Percentiles rank a stretch among this genome's conserved stretches.
These are phyloP conservation scores for Hydriomena furcata DNA, from an alignment of 2,888 invertebrate genomes.

Conservation along the genomic window DNA sequence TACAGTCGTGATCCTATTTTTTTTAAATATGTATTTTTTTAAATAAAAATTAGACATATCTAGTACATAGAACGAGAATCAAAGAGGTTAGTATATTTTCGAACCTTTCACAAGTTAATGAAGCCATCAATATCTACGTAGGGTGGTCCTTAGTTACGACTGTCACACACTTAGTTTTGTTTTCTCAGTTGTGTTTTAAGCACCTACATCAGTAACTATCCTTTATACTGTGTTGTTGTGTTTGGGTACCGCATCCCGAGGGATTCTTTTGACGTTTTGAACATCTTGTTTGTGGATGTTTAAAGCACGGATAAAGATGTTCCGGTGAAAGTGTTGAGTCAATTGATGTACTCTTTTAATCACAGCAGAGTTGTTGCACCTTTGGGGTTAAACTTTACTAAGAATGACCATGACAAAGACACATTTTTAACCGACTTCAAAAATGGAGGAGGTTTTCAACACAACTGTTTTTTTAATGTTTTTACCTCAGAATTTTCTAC, in stretches of 20 bases:
- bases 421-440: too few relatives aligned
- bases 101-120: conserved; percentile 10
- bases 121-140: conserved; percentile 17
- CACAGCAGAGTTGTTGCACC: too few relatives aligned
- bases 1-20: too few relatives aligned
- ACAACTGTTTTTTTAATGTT: too few relatives aligned
- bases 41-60: too few relatives aligned
- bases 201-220: conserved; percentile 20
- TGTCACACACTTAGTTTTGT: conserved; percentile 33
- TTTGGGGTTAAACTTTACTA: too few relatives aligned
- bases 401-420: too few relatives aligned
- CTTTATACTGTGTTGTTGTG: conserved; percentile 24
- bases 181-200: conserved; percentile 34
- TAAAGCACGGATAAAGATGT: conserved; percentile 24
- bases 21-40: too few relatives aligned
- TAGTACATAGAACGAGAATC: too few relatives aligned
- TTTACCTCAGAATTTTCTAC: too few relatives aligned
- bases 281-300: conserved; percentile 28
- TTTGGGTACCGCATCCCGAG: conserved; percentile 31
- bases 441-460: too few relatives aligned
- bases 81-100: conserved; percentile 8
- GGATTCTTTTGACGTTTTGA: conserved; percentile 29
- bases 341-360: neutral
- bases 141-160: conserved; percentile 32
- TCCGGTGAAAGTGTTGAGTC: neutral